Base-by-base conservation (phyloP, 2,888 invertebrate species). In the Entomobrya proxima region DNA sequence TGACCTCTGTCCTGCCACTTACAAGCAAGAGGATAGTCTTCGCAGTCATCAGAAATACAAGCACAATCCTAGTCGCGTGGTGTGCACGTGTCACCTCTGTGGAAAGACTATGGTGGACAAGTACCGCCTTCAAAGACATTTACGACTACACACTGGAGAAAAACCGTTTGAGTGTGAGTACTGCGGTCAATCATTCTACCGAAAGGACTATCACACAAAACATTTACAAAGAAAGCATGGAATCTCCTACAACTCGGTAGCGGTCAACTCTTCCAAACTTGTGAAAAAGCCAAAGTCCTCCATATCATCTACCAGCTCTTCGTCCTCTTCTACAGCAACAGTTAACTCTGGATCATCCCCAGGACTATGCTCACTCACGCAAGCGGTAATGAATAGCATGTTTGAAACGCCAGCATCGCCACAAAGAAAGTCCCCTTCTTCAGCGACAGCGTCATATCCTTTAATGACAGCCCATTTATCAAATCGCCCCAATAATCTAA, bases 151-250 rank as follows among this genome's bases (percentile, higher is more conserved):
- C 47, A 83, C 83, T 0, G 83, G 83, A 0, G 83, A 83, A 32
- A 75, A 76, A 24, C 83, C 83, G 3, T 83, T 83, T 40, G 61
- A 58, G 7, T 83, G 83, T 35, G 61, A 83, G 32, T 83, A 76
- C 55, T 83, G 83, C 18, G 83, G 76, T 3, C 83, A 83, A n/a
- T 40, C 47, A 2, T 83, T 83, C 35, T 83, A 83, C 58, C 15
- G 83, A 15, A 83, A 83, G 32, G 83, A 83, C 30, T 83, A 83
- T 30, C 84, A 84, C 64, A 84, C 84, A 0, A 84, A 84, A 35
- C 84, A 84, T 44, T 32, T 84, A 21, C 84, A 84, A 44, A n/a
- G 84, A 47, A 84, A 84, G 64, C 84, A 84, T 13, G 84, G 84
- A 13, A 52, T 84, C 21, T n/a, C 35, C 1, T 52, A 78, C 52